Percentiles rank a stretch among this genome's conserved stretches.
Evolutionary conservation across 2,888 invertebrate species (phyloP).

Genomic region (Erebia aethiops): DNA sequence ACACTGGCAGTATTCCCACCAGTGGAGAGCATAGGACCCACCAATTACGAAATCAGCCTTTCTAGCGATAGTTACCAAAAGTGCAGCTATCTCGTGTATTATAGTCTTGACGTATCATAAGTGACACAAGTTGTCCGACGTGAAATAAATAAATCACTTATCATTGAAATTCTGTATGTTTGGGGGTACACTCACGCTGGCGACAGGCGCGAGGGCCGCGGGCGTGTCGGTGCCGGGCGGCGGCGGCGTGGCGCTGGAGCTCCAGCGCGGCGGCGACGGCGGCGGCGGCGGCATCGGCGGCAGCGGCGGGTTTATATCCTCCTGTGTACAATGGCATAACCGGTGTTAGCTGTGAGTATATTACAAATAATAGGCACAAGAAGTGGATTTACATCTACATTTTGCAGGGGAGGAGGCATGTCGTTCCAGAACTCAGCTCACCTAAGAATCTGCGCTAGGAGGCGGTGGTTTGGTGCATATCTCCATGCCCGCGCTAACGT

Average conservation of each 20-base stretch:
- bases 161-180: no score
- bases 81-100: no score
- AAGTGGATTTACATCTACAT: no score
- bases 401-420: background rate
- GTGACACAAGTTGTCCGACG: no score
- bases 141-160: no score
- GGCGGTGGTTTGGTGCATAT: conserved; percentile 79
- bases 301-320: conserved; percentile 36
- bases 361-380: no score
- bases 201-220: conserved; percentile 44
- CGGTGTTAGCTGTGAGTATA: no score
- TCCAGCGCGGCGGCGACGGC: conserved; percentile 36
- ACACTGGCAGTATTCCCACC: no score
- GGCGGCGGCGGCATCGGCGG: conserved; percentile 44
- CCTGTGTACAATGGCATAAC: background rate
- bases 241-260: conserved; percentile 53
- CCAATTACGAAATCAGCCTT: no score
- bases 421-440: background rate
- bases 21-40: no score
- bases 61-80: no score
- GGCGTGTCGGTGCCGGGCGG: conserved; percentile 66
- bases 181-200: conserved; percentile 8
- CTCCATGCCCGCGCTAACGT: conserved; percentile 72
- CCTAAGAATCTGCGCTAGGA: conserved; percentile 54
- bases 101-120: no score